Percentiles rank a stretch among this genome's conserved stretches.
Conservation (phyloP, 2,888 invertebrate genomes). For the Isoperla grammatica region DNA sequence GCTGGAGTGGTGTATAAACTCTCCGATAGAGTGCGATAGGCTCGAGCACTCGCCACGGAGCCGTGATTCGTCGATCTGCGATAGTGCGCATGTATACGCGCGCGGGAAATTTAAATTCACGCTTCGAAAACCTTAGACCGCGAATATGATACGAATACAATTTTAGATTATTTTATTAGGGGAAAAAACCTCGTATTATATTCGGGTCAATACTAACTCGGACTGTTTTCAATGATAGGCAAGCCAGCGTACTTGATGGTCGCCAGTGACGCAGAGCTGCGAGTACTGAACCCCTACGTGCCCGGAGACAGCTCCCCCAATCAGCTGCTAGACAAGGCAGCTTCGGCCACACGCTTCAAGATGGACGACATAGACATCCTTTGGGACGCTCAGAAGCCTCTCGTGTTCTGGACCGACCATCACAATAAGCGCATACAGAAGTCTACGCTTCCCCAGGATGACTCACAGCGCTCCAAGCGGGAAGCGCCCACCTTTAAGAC, state of each 20-base stretch:
- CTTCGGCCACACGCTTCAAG: conserved; percentile 45
- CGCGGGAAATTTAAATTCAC: too few relatives aligned
- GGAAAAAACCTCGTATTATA: too few relatives aligned
- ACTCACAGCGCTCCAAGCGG: background rate
- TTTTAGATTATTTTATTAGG: too few relatives aligned
- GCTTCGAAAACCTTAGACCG: too few relatives aligned
- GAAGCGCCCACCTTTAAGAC: background rate
- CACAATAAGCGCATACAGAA: conserved; percentile 45
- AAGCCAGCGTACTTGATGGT: conserved; percentile 43
- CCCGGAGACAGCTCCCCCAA: conserved; percentile 45
- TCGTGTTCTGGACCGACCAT: conserved; percentile 47
- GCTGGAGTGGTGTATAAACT: too few relatives aligned
- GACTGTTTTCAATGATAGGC: too few relatives aligned
- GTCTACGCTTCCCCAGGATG: conserved; percentile 32
- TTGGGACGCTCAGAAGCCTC: conserved; percentile 38
- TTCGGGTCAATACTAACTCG: too few relatives aligned
- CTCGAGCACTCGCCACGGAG: too few relatives aligned
- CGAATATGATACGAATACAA: too few relatives aligned
- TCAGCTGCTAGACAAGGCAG: conserved; percentile 37
- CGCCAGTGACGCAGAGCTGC: conserved; percentile 56
- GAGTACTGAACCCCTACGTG: conserved; percentile 58
- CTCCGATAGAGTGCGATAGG: too few relatives aligned
- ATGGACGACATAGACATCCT: conserved; percentile 52
- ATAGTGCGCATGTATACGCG: too few relatives aligned
- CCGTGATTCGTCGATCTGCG: too few relatives aligned